phyloP scores from a whole-genome alignment of 2,113 vertebrate species.

The Romanogobio albipinnatus region DNA sequence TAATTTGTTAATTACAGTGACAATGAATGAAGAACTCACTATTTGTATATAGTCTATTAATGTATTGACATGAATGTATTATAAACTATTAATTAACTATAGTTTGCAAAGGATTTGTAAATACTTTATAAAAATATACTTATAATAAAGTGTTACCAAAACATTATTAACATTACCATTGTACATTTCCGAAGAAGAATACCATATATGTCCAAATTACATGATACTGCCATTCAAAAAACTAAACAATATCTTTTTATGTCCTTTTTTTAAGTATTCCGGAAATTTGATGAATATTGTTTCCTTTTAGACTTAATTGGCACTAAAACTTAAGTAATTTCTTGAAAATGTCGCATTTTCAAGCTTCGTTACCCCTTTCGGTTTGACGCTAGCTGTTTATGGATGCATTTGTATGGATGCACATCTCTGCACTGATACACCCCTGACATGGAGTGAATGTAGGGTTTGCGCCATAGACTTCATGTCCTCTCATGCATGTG shows the following conservation, averaged over 20 bases:
- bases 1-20: too few species aligned
- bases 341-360: background rate
- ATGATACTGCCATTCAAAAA: too few species aligned
- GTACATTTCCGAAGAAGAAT: background rate
- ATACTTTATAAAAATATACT: too few species aligned
- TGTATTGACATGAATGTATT: too few species aligned
- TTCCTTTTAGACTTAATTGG: background rate
- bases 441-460: constrained; percentile 18
- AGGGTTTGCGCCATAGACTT: background rate
- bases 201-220: background rate
- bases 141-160: too few species aligned
- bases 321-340: background rate
- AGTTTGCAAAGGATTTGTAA: too few species aligned
- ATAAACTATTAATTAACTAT: too few species aligned
- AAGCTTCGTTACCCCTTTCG: constrained; percentile 16
- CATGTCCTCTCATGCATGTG: background rate
- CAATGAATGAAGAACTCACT: too few species aligned
- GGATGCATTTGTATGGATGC: background rate
- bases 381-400: constrained; percentile 19
- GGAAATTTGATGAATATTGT: background rate
- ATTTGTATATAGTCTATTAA: too few species aligned
- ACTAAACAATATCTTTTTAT: too few species aligned
- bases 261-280: background rate
- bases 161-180: too few species aligned
- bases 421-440: constrained; percentile 38